phyloP scores from a whole-genome alignment of 2,797 vertebrate species.

The Tachyglossus aculeatus region DNA sequence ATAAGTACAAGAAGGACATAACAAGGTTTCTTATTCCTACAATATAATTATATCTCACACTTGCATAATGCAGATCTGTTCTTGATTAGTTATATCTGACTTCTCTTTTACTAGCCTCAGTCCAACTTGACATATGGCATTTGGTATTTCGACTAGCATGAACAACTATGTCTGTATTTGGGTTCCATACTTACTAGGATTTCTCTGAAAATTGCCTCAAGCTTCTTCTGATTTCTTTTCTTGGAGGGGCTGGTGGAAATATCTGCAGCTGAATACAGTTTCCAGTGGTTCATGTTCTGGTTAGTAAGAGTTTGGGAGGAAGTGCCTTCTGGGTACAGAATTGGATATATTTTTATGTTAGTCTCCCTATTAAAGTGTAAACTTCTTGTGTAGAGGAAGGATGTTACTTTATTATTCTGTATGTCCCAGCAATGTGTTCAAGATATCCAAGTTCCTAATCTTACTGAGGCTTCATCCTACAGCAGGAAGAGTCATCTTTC shows the following conservation, averaged over 20 bases:
- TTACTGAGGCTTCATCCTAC: too few relatives aligned
- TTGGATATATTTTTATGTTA: too few relatives aligned
- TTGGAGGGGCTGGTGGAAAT: slow-evolving; percentile 8
- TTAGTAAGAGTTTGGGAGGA: too few relatives aligned
- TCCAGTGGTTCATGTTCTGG: background rate
- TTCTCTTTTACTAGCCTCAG: slow-evolving; percentile 12
- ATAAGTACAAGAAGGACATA: background rate
- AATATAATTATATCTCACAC: background rate
- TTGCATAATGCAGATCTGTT: background rate
- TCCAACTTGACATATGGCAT: slow-evolving; percentile 23
- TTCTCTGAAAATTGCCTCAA: slow-evolving; percentile 53
- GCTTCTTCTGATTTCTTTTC: slow-evolving; percentile 37
- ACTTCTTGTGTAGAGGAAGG: too few relatives aligned
- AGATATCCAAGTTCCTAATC: too few relatives aligned
- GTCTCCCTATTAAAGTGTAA: too few relatives aligned
- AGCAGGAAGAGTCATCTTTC: too few relatives aligned
- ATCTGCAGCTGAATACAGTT: slow-evolving; percentile 16
- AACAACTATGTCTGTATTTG: slow-evolving; percentile 50
- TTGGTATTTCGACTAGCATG: slow-evolving; percentile 37
- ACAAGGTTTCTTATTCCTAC: background rate
- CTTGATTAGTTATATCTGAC: slow-evolving; percentile 25
- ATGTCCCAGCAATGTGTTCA: too few relatives aligned
- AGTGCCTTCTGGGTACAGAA: too few relatives aligned
- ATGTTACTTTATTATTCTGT: too few relatives aligned
- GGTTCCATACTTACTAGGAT: slow-evolving; percentile 43